Evolutionary conservation across 1,140 invertebrate species (phyloP).

Genomic region (Drosophila parabipectinata): DNA sequence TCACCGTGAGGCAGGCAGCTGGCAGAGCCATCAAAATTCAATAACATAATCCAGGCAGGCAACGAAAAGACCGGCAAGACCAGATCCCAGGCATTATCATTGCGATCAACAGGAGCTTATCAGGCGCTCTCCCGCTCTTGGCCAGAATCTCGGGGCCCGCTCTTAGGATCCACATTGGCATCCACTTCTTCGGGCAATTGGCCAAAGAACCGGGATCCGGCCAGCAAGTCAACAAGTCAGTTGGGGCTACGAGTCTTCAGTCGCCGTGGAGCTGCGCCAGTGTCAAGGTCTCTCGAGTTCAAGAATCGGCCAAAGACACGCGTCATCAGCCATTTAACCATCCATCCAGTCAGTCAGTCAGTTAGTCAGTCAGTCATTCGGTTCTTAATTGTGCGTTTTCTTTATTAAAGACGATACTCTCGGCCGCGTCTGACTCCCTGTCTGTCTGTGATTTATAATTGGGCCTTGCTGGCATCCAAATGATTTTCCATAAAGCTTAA

Average conservation of each 20-base stretch:
- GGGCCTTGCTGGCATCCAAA: constrained; percentile 16
- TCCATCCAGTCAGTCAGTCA: too few species aligned
- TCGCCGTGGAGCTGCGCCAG: constrained; percentile 82
- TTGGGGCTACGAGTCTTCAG: constrained; percentile 58
- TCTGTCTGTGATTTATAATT: constrained; percentile 32
- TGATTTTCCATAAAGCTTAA: constrained; percentile 26
- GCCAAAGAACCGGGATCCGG: constrained; percentile 66
- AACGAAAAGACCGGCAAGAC: constrained; percentile 1
- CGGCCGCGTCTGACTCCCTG: constrained; percentile 9
- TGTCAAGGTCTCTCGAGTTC: constrained; percentile 84
- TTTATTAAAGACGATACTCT: constrained; percentile 40
- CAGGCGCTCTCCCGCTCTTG: constrained; percentile 31
- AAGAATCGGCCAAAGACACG: constrained; percentile 55
- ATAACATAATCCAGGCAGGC: constrained; percentile 45
- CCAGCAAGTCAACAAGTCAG: constrained; percentile 43
- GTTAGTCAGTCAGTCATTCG: constrained; percentile 16
- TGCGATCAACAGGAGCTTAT: constrained; percentile 59
- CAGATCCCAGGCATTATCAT: not conserved
- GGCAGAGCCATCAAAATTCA: constrained; percentile 21
- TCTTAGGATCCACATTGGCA: constrained; percentile 57
- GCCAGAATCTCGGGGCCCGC: not conserved
- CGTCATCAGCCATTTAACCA: constrained; percentile 33
- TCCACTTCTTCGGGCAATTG: constrained; percentile 55
- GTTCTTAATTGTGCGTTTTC: constrained; percentile 47
- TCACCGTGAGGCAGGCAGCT: constrained; percentile 10